These are phyloP conservation scores for Andricus quercusramuli DNA, from an alignment of 2,888 invertebrate species.

Conservation along the genomic window DNA sequence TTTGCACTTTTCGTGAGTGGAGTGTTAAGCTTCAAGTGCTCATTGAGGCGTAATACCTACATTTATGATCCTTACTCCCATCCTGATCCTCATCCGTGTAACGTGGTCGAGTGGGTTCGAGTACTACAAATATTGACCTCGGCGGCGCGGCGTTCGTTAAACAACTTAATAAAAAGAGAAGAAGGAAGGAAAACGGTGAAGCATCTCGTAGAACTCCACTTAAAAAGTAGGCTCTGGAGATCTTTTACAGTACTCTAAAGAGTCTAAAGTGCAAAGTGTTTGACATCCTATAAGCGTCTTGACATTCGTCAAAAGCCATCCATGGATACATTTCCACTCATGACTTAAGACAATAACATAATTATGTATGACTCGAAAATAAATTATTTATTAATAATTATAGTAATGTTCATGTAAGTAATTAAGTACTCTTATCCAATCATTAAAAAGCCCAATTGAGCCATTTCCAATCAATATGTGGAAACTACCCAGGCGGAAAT, in stretches of 20 bases:
- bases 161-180: constrained; percentile 61
- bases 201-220: constrained; percentile 34
- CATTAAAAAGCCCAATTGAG: too few relatives aligned
- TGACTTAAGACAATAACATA: not conserved
- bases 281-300: constrained; percentile 34
- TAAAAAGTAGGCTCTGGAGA: constrained; percentile 24
- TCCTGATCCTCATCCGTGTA: constrained; percentile 51
- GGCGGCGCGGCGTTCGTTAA: constrained; percentile 68
- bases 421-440: not conserved
- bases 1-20: not conserved
- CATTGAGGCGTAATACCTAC: not conserved
- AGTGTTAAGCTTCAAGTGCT: constrained; percentile 2
- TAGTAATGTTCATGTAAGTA: not conserved
- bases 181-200: constrained; percentile 4
- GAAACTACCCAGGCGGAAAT: too few relatives aligned
- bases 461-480: too few relatives aligned
- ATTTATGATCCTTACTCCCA: constrained; percentile 3
- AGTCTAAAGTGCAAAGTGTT: constrained; percentile 38
- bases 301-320: constrained; percentile 31
- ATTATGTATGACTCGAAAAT: not conserved
- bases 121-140: constrained; percentile 74
- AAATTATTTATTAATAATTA: not conserved
- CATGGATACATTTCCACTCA: constrained; percentile 14
- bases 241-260: constrained; percentile 30
- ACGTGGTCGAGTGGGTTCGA: constrained; percentile 66